phyloP scores from a whole-genome alignment of 53 echinoderm and acorn worm species.

The Holothuria leucospilota region DNA sequence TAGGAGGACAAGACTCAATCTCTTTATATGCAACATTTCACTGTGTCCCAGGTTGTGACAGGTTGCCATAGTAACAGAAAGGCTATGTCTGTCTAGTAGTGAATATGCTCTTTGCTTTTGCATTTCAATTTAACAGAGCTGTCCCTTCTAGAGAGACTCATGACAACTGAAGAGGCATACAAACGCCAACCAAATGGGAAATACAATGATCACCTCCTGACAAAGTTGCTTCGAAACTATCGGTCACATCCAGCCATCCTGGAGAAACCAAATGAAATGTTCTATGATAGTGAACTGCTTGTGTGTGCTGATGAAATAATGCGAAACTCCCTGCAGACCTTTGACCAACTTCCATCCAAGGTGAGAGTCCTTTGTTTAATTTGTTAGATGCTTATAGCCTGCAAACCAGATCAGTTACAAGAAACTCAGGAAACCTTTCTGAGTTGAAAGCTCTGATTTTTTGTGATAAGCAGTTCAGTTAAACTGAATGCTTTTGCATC shows the following conservation, averaged over 20 bases:
- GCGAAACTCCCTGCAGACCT: constrained; percentile 66
- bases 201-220: constrained; percentile 77
- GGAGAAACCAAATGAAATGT: constrained; percentile 83
- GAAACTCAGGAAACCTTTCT: too few relatives aligned
- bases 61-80: too few relatives aligned
- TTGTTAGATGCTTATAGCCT: background rate
- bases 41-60: too few relatives aligned
- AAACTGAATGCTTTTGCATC: too few relatives aligned
- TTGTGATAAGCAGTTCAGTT: too few relatives aligned
- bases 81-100: too few relatives aligned
- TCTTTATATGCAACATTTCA: too few relatives aligned
- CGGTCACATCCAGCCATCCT: constrained; percentile 92
- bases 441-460: too few relatives aligned
- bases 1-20: too few relatives aligned
- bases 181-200: constrained; percentile 43
- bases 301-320: constrained; percentile 73
- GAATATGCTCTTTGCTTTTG: too few relatives aligned
- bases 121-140: constrained; percentile 48
- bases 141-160: constrained; percentile 84
- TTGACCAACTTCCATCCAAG: constrained; percentile 89
- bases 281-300: constrained; percentile 89
- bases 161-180: constrained; percentile 70
- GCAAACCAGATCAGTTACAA: too few relatives aligned
- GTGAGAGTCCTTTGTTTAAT: constrained; percentile 31
- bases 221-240: constrained; percentile 92